Evolutionary conservation across 2,797 vertebrate species (phyloP).

Genomic region (Sebastiscus albofasciatus): DNA sequence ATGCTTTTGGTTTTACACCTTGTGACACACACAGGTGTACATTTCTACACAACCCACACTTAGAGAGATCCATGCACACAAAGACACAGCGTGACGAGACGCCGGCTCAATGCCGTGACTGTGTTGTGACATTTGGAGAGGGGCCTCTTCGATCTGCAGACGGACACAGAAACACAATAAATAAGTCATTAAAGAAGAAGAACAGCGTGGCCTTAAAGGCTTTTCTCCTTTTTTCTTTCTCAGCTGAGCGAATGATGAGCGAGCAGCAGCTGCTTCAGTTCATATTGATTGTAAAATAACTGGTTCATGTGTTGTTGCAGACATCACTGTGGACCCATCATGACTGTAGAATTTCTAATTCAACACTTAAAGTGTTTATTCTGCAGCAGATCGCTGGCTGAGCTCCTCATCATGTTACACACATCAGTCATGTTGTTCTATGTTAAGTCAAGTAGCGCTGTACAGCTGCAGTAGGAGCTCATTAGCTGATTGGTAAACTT

Average conservation of each 20-base stretch:
- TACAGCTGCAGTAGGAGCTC: no score
- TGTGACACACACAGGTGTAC: background rate
- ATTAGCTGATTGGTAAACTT: no score
- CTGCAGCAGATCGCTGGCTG: background rate
- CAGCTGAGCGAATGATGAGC: background rate
- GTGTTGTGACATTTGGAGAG: constrained; percentile 58
- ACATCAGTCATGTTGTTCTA: no score
- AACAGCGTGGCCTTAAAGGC: background rate
- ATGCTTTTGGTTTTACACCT: background rate
- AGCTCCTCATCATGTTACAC: background rate
- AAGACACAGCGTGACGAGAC: constrained; percentile 35
- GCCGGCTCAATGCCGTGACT: constrained; percentile 4
- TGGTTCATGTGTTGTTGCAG: background rate
- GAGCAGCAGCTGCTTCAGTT: background rate
- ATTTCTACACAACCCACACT: background rate
- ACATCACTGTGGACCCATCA: no score
- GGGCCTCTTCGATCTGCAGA: constrained; percentile 29
- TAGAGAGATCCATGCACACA: constrained; percentile 8
- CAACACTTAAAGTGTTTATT: background rate
- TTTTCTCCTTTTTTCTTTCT: background rate
- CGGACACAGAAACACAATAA: constrained; percentile 8
- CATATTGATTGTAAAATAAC: background rate
- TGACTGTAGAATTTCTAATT: background rate
- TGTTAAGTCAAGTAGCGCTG: no score
- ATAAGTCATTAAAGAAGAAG: constrained; percentile 2